These are phyloP conservation scores for Hapalemur alaotrensis DNA, from an alignment of 2,797 vertebrate species.

Conservation along the genomic window DNA sequence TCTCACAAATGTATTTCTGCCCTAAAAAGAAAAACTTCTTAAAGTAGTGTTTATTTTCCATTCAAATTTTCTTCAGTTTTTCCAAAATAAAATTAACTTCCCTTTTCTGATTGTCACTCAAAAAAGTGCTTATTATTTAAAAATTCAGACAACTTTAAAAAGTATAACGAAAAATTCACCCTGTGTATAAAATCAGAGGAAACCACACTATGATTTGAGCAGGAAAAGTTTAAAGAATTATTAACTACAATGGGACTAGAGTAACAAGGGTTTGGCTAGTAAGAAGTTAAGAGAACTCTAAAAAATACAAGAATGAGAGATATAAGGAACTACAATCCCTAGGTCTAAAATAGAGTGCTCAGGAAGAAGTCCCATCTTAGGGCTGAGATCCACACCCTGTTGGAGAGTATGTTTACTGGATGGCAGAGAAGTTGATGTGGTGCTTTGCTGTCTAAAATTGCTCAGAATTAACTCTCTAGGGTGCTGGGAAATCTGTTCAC, in stretches of 20 bases:
- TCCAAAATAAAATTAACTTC: slow-evolving; percentile 26
- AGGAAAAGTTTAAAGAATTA: slow-evolving; percentile 5
- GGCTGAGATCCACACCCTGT: background rate
- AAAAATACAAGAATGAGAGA: background rate
- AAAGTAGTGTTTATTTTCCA: slow-evolving; percentile 18
- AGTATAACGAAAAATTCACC: background rate
- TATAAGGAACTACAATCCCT: background rate
- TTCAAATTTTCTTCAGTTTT: slow-evolving; percentile 13
- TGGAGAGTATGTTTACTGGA: background rate
- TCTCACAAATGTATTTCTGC: slow-evolving; percentile 47
- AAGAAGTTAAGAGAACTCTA: background rate
- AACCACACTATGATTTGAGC: background rate
- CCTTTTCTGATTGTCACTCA: slow-evolving; percentile 30
- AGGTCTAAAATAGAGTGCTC: background rate
- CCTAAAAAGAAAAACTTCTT: slow-evolving; percentile 1
- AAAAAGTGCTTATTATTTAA: background rate
- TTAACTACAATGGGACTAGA: background rate
- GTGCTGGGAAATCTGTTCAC: background rate
- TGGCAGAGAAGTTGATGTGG: background rate
- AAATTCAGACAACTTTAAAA: slow-evolving; percentile 46
- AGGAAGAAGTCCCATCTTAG: background rate
- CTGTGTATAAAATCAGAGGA: background rate
- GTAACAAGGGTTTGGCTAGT: background rate
- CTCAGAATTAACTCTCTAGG: background rate
- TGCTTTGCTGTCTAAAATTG: background rate